Evolutionary conservation across 2,797 vertebrate species (phyloP).

Genomic region (Oryzias dopingdopingensis): DNA sequence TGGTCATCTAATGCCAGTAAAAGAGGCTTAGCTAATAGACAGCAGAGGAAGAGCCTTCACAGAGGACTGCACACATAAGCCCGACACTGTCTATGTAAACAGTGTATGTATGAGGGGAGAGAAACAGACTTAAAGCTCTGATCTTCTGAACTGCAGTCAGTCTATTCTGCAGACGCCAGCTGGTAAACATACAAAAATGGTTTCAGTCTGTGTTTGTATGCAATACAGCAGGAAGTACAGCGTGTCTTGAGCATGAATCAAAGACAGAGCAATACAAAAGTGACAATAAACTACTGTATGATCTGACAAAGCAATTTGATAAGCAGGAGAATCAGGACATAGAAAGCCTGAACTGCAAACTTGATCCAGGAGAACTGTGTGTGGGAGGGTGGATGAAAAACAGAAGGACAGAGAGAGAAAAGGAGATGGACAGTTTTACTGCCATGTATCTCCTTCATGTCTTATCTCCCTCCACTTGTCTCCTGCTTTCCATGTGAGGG

Average conservation of each 20-base stretch:
- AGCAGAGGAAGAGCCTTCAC: slow-evolving; percentile 59
- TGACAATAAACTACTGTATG: slow-evolving; percentile 21
- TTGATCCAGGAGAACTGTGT: slow-evolving; percentile 21
- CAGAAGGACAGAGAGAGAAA: slow-evolving; percentile 26
- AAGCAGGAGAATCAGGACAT: slow-evolving; percentile 9
- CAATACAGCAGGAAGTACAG: slow-evolving; percentile 9
- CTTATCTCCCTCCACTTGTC: slow-evolving; percentile 69
- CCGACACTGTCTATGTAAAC: slow-evolving; percentile 63
- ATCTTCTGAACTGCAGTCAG: slow-evolving; percentile 60
- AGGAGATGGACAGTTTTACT: slow-evolving; percentile 67
- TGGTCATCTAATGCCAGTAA: slow-evolving; percentile 69
- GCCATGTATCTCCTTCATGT: slow-evolving; percentile 63
- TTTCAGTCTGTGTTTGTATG: slow-evolving; percentile 57
- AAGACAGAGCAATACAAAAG: slow-evolving; percentile 28
- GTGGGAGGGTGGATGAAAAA: slow-evolving; percentile 11
- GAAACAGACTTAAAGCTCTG: slow-evolving; percentile 64
- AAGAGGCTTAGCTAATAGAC: slow-evolving; percentile 66
- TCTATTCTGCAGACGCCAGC: slow-evolving; percentile 73
- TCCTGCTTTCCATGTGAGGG: slow-evolving; percentile 66
- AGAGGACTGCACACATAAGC: slow-evolving; percentile 59
- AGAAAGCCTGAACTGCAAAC: slow-evolving; percentile 26
- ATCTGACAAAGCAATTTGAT: slow-evolving; percentile 23
- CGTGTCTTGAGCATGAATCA: slow-evolving; percentile 21
- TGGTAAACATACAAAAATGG: slow-evolving; percentile 70
- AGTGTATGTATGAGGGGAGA: slow-evolving; percentile 57